A percentile compares a stretch with the other conserved stretches of the same genome.
phyloP scores from a whole-genome alignment of 2,797 vertebrate genomes.

The Salarias fasciatus region DNA sequence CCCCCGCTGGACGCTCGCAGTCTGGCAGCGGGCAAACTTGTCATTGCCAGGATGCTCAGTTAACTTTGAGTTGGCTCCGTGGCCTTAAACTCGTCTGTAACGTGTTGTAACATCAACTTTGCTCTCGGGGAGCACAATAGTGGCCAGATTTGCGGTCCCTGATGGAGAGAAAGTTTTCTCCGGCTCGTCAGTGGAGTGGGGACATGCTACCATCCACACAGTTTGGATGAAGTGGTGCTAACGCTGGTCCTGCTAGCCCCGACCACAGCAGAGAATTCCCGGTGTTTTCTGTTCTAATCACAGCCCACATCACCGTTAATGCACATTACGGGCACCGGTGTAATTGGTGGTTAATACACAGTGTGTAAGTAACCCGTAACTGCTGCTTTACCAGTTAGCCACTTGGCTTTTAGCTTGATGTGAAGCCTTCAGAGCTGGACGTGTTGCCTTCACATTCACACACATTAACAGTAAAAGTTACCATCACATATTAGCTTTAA shows the following conservation, averaged over 20 bases:
- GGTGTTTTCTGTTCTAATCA: neutral
- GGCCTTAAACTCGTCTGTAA: conserved; percentile 53
- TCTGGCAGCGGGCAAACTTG: conserved; percentile 69
- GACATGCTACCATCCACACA: conserved; percentile 59
- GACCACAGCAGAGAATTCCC: conserved; percentile 17
- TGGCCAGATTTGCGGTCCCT: conserved; percentile 3
- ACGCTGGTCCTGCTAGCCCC: conserved; percentile 40
- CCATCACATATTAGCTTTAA: neutral
- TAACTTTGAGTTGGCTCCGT: conserved; percentile 65
- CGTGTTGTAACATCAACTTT: conserved; percentile 1
- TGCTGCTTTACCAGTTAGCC: conserved; percentile 38
- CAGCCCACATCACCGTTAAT: neutral
- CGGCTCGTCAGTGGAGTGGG: conserved; percentile 22
- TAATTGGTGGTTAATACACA: neutral
- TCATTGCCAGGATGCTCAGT: conserved; percentile 73
- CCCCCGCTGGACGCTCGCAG: conserved; percentile 26
- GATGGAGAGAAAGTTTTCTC: conserved; percentile 65
- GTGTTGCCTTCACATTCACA: conserved; percentile 31
- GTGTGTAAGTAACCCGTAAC: conserved; percentile 16
- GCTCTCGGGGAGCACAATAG: neutral
- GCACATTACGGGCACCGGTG: neutral
- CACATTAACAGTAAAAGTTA: conserved; percentile 54
- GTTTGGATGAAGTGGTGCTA: conserved; percentile 61
- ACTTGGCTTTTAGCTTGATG: conserved; percentile 53
- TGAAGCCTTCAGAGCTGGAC: conserved; percentile 32